A percentile compares a stretch with the other conserved stretches of the same genome.
Conservation (phyloP, 2,113 vertebrate genomes). For the Danio rerio region DNA sequence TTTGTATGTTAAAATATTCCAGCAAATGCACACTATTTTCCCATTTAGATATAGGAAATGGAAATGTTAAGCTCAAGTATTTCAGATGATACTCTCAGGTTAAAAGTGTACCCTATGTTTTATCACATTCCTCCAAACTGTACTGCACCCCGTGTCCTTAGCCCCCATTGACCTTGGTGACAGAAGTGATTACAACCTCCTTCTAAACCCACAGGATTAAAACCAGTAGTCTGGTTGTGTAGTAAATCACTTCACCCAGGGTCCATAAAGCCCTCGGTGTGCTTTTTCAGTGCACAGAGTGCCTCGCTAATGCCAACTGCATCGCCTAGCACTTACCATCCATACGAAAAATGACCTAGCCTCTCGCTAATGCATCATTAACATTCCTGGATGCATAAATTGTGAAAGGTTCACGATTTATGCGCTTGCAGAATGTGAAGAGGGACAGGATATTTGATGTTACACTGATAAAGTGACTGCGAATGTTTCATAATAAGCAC, state of each 20-base stretch:
- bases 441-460: constrained; percentile 20
- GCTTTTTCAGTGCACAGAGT: constrained; percentile 47
- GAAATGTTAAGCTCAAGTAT: background rate
- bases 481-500: background rate
- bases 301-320: constrained; percentile 59
- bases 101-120: background rate
- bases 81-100: constrained; percentile 2
- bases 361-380: constrained; percentile 70
- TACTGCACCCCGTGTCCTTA: constrained; percentile 41
- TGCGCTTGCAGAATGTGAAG: background rate
- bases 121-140: constrained; percentile 38
- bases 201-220: constrained; percentile 34
- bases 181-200: constrained; percentile 30
- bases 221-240: constrained; percentile 43
- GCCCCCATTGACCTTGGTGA: constrained; percentile 51
- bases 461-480: background rate
- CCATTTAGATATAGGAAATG: constrained; percentile 11
- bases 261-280: constrained; percentile 47
- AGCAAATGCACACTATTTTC: background rate
- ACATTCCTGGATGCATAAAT: constrained; percentile 67
- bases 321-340: constrained; percentile 78
- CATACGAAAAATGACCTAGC: constrained; percentile 69
- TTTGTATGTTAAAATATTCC: constrained; percentile 22
- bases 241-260: constrained; percentile 55
- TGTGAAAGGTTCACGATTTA: background rate